These are phyloP conservation scores for Salvator merianae DNA, from an alignment of 2,113 vertebrate species.

Conservation along the genomic window DNA sequence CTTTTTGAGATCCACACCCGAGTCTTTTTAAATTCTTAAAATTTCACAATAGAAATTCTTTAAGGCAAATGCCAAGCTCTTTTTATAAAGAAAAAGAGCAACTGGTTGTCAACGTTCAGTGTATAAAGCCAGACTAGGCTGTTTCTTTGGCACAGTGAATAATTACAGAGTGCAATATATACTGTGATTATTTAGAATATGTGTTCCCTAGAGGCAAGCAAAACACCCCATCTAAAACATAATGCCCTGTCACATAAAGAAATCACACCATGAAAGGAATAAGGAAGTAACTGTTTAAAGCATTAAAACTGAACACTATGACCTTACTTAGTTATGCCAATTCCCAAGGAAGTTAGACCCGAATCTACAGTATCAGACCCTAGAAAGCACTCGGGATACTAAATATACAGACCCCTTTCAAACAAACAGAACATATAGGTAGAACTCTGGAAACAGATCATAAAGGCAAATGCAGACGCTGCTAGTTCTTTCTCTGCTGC, in stretches of 20 bases:
- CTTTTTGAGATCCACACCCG: background rate
- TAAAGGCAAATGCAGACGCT: rapidly evolving
- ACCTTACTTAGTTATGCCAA: background rate
- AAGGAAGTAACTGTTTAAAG: slow-evolving; percentile 4
- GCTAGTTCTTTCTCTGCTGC: background rate
- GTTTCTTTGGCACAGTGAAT: slow-evolving; percentile 39
- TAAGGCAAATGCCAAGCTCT: background rate
- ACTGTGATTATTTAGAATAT: slow-evolving; percentile 41
- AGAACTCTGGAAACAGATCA: rapidly evolving
- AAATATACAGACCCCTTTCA: background rate
- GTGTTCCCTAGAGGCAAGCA: slow-evolving; percentile 43
- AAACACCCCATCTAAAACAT: slow-evolving; percentile 7
- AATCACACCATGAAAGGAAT: background rate
- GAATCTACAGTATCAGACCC: slow-evolving; percentile 10
- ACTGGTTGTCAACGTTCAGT: background rate
- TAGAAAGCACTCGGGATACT: slow-evolving; percentile 29
- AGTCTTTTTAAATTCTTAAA: background rate
- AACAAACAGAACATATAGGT: background rate
- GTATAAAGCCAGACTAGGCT: slow-evolving; percentile 43
- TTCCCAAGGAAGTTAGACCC: slow-evolving; percentile 28
- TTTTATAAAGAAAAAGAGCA: background rate
- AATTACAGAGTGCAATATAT: slow-evolving; percentile 51
- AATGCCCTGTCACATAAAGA: background rate
- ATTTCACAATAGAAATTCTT: slow-evolving; percentile 7
- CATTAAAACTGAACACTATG: background rate